Evolutionary conservation across 92 coral and sea anemone genomes (phyloP).

Genomic region (Epizoanthus fatuus): DNA sequence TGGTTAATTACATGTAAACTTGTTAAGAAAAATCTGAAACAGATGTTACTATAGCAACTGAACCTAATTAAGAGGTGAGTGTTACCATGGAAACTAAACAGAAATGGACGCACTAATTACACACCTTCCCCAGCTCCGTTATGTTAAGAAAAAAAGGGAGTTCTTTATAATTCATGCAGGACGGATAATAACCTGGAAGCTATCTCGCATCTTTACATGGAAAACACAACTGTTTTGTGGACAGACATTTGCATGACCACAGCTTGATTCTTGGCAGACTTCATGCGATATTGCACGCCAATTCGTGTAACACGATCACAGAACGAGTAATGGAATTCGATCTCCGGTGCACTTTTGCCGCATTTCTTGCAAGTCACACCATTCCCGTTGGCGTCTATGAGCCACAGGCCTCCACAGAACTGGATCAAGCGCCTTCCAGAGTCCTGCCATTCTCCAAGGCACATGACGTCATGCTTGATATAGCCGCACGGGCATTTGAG

Average conservation of each 20-base stretch:
- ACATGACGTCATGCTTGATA: slow-evolving; percentile 55
- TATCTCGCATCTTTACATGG: not conserved
- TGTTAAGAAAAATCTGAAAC: too few relatives aligned
- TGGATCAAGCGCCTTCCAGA: slow-evolving; percentile 26
- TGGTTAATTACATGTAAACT: too few relatives aligned
- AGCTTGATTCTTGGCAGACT: slow-evolving; percentile 6
- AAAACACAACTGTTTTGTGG: slow-evolving; percentile 50
- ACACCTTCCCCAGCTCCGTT: too few relatives aligned
- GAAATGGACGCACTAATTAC: too few relatives aligned
- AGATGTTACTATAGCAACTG: too few relatives aligned
- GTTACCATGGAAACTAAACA: too few relatives aligned
- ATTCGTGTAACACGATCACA: slow-evolving; percentile 33
- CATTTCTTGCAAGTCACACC: slow-evolving; percentile 65
- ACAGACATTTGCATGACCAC: slow-evolving; percentile 55
- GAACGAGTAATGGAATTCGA: slow-evolving; percentile 60
- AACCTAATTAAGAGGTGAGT: too few relatives aligned
- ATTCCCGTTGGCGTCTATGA: slow-evolving; percentile 39
- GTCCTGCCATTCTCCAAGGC: slow-evolving; percentile 42
- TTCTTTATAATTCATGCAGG: too few relatives aligned
- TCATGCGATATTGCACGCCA: slow-evolving; percentile 47
- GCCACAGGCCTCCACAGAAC: slow-evolving; percentile 58
- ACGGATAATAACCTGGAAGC: too few relatives aligned
- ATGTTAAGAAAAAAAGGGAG: too few relatives aligned
- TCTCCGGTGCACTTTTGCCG: not conserved
- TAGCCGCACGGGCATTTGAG: slow-evolving; percentile 61